Percentiles rank a stretch among this genome's conserved stretches.
These are phyloP conservation scores for Ictalurus furcatus DNA, from an alignment of 2,113 vertebrate species.

Conservation along the genomic window DNA sequence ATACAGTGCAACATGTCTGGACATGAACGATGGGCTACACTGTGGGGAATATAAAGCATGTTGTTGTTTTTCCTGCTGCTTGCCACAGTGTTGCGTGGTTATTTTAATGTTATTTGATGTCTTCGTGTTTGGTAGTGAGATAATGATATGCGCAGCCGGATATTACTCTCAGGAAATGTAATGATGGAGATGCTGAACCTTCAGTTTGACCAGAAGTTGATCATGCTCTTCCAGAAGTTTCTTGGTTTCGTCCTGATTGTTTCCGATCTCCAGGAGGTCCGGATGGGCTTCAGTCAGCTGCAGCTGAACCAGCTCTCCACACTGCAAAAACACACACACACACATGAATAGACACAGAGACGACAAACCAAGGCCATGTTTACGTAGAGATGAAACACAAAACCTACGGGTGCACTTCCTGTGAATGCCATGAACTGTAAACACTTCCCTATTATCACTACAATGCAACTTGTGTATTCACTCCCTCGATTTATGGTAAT, in stretches of 20 bases:
- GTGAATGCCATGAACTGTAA: slow-evolving; percentile 34
- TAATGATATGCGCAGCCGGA: not conserved
- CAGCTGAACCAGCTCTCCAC: slow-evolving; percentile 81
- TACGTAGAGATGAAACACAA: slow-evolving; percentile 32
- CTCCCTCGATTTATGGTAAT: not conserved
- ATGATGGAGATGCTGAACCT: slow-evolving; percentile 72
- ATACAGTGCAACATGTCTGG: not conserved
- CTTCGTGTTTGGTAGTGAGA: not conserved
- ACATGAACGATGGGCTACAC: not conserved
- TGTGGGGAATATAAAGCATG: not conserved
- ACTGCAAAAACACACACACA: slow-evolving; percentile 68
- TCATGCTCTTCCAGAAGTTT: slow-evolving; percentile 83
- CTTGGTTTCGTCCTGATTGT: slow-evolving; percentile 82
- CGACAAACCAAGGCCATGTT: slow-evolving; percentile 43
- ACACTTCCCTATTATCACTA: not conserved
- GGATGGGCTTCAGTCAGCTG: slow-evolving; percentile 86
- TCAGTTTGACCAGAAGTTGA: slow-evolving; percentile 83
- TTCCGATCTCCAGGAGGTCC: slow-evolving; percentile 87
- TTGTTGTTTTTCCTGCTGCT: not conserved
- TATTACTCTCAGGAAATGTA: not conserved
- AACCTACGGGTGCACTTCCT: slow-evolving; percentile 10
- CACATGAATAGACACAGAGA: slow-evolving; percentile 24
- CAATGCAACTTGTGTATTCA: not conserved
- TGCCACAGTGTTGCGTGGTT: not conserved
- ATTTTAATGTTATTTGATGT: not conserved